Conservation (phyloP, 2,888 invertebrate species). For the Drosophila kanekoi region DNA sequence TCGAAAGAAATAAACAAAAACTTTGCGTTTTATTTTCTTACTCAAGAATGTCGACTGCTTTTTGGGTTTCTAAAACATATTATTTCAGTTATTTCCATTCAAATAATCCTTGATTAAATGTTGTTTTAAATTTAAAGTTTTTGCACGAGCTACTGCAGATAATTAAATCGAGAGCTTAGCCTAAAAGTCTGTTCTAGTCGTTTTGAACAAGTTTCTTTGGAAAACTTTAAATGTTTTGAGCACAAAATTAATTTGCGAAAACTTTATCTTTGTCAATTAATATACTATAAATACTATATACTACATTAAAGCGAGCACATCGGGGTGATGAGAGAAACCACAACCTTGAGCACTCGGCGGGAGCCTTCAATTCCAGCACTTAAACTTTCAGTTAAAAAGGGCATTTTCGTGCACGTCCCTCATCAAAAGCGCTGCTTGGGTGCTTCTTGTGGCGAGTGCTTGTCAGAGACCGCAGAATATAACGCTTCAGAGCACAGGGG, state of each 20-base stretch:
- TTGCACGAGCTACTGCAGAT: no score
- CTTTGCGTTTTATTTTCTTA: not conserved
- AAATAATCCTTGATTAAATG: no score
- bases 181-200: not conserved
- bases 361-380: conserved; percentile 46
- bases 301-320: conserved; percentile 4
- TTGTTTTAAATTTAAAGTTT: no score
- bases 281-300: conserved; percentile 1
- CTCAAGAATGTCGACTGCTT: not conserved
- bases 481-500: conserved; percentile 50
- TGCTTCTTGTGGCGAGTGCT: conserved; percentile 31
- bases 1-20: not conserved
- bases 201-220: not conserved
- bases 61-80: not conserved
- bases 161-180: not conserved
- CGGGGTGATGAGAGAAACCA: not conserved
- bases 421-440: conserved; percentile 55
- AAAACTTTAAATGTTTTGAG: not conserved
- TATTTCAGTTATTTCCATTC: no score
- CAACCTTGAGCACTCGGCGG: conserved; percentile 10
- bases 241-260: conserved; percentile 5
- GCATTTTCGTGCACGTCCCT: conserved; percentile 62
- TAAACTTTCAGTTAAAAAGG: conserved; percentile 48
- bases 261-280: conserved; percentile 58
- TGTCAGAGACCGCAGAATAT: conserved; percentile 67